phyloP scores from a whole-genome alignment of 1,140 invertebrate genomes.

The Diachasma alloeum region DNA sequence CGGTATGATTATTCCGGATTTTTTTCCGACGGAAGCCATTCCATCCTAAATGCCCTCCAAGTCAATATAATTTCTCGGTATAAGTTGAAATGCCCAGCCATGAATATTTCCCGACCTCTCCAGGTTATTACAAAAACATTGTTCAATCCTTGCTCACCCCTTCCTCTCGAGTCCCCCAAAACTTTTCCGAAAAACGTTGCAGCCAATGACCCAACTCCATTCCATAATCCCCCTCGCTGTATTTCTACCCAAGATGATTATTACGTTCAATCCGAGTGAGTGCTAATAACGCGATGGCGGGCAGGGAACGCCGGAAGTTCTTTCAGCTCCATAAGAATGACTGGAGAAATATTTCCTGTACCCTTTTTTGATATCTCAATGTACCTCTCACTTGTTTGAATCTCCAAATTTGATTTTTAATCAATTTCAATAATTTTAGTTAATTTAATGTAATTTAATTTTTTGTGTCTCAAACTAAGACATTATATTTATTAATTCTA shows the following conservation, averaged over 20 bases:
- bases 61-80: no score
- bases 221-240: conserved; percentile 8
- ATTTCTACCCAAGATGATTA: conserved; percentile 14
- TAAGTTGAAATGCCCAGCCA: no score
- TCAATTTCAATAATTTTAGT: no score
- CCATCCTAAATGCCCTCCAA: no score
- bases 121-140: neutral
- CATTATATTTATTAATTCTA: no score
- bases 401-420: neutral
- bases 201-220: neutral
- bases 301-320: conserved; percentile 36
- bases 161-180: neutral
- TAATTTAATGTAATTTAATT: no score
- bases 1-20: no score
- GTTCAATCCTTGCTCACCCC: neutral
- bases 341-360: conserved; percentile 14
- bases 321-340: conserved; percentile 34
- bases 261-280: conserved; percentile 48
- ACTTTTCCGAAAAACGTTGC: neutral
- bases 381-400: neutral
- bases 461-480: no score
- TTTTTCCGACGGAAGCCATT: no score
- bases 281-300: conserved; percentile 53
- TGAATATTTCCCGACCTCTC: neutral
- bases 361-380: conserved; percentile 7